Evolutionary conservation across 1,140 invertebrate genomes (phyloP).

Genomic region (Alviniconcha marisindica): DNA sequence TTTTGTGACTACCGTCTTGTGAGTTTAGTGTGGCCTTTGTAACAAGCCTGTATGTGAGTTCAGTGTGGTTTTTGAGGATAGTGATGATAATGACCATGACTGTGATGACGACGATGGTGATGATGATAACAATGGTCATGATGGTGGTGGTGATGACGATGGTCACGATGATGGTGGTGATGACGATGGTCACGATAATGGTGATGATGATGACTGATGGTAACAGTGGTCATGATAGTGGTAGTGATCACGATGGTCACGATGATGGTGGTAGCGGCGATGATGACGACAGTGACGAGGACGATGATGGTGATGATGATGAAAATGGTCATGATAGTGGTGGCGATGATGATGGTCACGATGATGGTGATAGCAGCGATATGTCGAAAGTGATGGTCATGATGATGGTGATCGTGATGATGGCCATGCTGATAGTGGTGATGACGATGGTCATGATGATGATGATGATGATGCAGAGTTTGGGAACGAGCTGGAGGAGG

Average conservation of each 20-base stretch:
- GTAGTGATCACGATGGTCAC: background rate
- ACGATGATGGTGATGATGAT: background rate
- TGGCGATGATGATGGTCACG: background rate
- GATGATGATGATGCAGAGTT: constrained; percentile 23
- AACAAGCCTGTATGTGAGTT: too few relatives aligned
- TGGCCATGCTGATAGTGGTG: background rate
- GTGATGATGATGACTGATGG: too few relatives aligned
- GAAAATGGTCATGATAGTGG: background rate
- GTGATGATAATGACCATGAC: too few relatives aligned
- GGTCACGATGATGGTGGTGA: too few relatives aligned
- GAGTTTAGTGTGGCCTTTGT: too few relatives aligned
- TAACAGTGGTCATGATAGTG: background rate
- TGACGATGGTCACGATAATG: too few relatives aligned
- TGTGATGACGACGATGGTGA: too few relatives aligned
- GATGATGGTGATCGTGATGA: background rate
- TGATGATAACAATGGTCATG: too few relatives aligned
- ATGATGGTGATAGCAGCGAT: background rate
- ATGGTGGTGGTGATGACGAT: too few relatives aligned
- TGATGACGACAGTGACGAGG: background rate
- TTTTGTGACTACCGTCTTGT: too few relatives aligned
- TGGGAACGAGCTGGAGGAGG: constrained; percentile 51
- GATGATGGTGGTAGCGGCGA: background rate
- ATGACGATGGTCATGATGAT: background rate
- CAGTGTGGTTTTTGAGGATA: too few relatives aligned
- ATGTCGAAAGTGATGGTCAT: too few relatives aligned